Evolutionary conservation across 2,113 vertebrate genomes (phyloP).

Genomic region (Calidris pygmaea): DNA sequence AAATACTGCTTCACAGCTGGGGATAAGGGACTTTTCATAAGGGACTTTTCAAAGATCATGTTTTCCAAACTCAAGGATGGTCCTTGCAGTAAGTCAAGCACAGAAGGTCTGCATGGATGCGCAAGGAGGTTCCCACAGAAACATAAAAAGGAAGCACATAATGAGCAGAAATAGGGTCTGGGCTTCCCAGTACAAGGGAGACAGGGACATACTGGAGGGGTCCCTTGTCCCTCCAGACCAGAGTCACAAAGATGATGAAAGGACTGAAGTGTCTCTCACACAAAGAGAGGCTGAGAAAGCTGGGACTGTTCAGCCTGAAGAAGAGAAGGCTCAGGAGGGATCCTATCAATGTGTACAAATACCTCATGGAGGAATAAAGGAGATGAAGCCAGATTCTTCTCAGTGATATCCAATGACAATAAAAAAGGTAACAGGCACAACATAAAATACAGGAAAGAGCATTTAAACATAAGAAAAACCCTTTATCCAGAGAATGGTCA

Average conservation of each 20-base stretch:
- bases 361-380: background rate
- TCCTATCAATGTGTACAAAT: background rate
- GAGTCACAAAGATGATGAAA: background rate
- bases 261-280: background rate
- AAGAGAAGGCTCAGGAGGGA: background rate
- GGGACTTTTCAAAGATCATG: background rate
- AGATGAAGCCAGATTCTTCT: background rate
- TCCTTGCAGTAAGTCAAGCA: background rate
- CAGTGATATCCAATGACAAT: background rate
- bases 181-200: background rate
- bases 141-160: background rate
- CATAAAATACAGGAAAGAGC: background rate
- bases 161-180: accelerated
- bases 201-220: background rate
- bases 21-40: background rate
- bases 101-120: background rate
- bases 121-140: background rate
- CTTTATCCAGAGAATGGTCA: accelerated
- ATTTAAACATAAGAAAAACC: background rate
- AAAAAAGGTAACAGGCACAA: background rate
- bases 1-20: background rate
- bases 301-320: background rate
- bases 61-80: background rate
- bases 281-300: background rate
- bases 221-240: too few species aligned